Conservation (phyloP, 2,797 vertebrate genomes). For the Streptopelia turtur region DNA sequence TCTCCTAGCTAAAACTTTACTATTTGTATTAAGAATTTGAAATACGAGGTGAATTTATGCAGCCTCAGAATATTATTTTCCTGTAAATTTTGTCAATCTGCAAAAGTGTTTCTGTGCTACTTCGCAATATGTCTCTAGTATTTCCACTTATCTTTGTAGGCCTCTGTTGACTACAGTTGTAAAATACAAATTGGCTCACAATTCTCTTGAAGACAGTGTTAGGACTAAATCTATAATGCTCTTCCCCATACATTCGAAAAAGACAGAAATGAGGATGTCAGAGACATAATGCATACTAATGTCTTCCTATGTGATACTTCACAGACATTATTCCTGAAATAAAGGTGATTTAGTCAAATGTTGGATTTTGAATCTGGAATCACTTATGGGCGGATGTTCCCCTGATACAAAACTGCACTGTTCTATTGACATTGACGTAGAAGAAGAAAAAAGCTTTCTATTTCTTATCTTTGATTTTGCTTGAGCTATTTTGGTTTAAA, state of each 20-base stretch:
- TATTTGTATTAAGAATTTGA: neutral
- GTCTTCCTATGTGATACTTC: neutral
- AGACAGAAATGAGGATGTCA: constrained; percentile 15
- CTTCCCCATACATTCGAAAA: neutral
- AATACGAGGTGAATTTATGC: neutral
- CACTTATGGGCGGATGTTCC: neutral
- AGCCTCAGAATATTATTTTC: neutral
- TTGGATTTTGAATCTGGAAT: neutral
- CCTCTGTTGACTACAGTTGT: neutral
- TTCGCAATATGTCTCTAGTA: neutral
- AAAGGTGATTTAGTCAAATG: neutral
- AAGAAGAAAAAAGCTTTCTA: neutral
- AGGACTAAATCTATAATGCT: constrained; percentile 28
- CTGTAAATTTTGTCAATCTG: neutral
- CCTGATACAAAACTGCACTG: neutral
- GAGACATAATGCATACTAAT: neutral
- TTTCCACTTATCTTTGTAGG: neutral
- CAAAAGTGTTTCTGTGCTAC: neutral
- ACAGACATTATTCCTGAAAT: neutral
- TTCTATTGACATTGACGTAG: neutral
- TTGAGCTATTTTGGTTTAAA: neutral
- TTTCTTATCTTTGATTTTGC: neutral
- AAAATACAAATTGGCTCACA: constrained; percentile 35
- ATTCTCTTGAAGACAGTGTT: constrained; percentile 21
- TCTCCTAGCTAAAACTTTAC: neutral